Percentiles rank a stretch among this genome's conserved stretches.
Evolutionary conservation across 2,888 invertebrate species (phyloP).

Genomic region (Stomorhina lunata): DNA sequence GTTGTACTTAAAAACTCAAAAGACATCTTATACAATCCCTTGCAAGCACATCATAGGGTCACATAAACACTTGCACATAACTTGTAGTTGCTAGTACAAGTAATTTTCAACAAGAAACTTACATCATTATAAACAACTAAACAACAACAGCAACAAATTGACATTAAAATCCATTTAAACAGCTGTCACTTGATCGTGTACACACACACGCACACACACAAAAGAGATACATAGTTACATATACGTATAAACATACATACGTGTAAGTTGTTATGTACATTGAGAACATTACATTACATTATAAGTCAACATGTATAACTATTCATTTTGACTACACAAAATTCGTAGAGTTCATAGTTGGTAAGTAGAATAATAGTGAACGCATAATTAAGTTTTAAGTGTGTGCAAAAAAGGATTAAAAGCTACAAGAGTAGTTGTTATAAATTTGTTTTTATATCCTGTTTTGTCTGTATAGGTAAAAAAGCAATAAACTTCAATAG

Average conservation of each 20-base stretch:
- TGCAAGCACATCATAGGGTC: neutral
- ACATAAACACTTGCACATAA: neutral
- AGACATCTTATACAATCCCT: slow-evolving; percentile 14
- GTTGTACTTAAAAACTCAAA: slow-evolving; percentile 9
- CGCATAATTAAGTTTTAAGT: slow-evolving; percentile 74
- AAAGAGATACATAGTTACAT: no score
- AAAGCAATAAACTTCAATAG: no score
- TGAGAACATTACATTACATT: slow-evolving; percentile 18
- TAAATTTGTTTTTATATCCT: neutral
- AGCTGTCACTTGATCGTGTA: slow-evolving; percentile 40
- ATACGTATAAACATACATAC: neutral
- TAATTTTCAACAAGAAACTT: slow-evolving; percentile 53
- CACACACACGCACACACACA: neutral
- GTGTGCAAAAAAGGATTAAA: slow-evolving; percentile 71
- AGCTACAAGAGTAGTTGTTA: slow-evolving; percentile 54
- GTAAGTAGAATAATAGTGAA: slow-evolving; percentile 66
- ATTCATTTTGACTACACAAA: neutral
- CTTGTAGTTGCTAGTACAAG: slow-evolving; percentile 41
- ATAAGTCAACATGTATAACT: slow-evolving; percentile 28
- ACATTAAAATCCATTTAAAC: slow-evolving; percentile 59
- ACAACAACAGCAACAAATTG: slow-evolving; percentile 49
- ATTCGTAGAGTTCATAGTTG: no score
- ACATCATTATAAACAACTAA: slow-evolving; percentile 47
- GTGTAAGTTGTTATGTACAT: neutral
- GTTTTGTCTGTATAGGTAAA: neutral